phyloP scores from a whole-genome alignment of 2,888 invertebrate genomes.

The Conops quadrifasciatus region DNA sequence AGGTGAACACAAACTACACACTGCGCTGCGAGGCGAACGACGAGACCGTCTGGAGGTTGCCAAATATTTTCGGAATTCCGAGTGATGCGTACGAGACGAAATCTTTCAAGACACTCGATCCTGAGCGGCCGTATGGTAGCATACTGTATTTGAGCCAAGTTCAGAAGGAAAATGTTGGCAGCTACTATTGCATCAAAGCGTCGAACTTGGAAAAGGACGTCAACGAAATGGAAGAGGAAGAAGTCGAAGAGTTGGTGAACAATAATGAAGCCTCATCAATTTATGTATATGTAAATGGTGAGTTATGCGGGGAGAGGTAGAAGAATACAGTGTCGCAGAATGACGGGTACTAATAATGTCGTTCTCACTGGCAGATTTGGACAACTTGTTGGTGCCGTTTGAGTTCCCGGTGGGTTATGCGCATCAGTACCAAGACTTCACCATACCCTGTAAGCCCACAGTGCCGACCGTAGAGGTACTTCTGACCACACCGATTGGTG shows the following conservation, averaged over 20 bases:
- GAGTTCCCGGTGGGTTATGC: slow-evolving; percentile 58
- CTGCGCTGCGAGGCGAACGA: slow-evolving; percentile 66
- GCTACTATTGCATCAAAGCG: slow-evolving; percentile 69
- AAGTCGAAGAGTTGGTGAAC: slow-evolving; percentile 58
- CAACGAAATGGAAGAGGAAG: slow-evolving; percentile 52
- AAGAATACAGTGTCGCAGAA: neutral
- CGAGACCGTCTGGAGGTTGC: slow-evolving; percentile 63
- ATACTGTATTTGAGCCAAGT: slow-evolving; percentile 66
- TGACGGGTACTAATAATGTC: neutral
- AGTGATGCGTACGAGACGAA: slow-evolving; percentile 28
- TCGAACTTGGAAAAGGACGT: slow-evolving; percentile 45
- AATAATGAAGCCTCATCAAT: slow-evolving; percentile 63
- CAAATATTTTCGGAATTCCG: neutral
- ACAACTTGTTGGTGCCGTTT: slow-evolving; percentile 64
- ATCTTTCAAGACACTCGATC: slow-evolving; percentile 47
- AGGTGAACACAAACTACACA: slow-evolving; percentile 58
- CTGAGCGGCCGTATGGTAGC: slow-evolving; percentile 62
- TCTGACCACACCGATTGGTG: slow-evolving; percentile 60
- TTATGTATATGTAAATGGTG: slow-evolving; percentile 70
- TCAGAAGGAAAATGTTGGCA: slow-evolving; percentile 67
- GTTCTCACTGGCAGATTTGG: slow-evolving; percentile 63
- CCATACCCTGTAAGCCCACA: slow-evolving; percentile 73
- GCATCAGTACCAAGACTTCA: slow-evolving; percentile 64
- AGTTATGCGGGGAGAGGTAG: slow-evolving; percentile 38
- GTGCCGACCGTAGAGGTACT: slow-evolving; percentile 69